Percentiles rank a stretch among this genome's conserved stretches.
These are phyloP conservation scores for Sisyra terminalis DNA, from an alignment of 2,888 invertebrate genomes.

Conservation along the genomic window DNA sequence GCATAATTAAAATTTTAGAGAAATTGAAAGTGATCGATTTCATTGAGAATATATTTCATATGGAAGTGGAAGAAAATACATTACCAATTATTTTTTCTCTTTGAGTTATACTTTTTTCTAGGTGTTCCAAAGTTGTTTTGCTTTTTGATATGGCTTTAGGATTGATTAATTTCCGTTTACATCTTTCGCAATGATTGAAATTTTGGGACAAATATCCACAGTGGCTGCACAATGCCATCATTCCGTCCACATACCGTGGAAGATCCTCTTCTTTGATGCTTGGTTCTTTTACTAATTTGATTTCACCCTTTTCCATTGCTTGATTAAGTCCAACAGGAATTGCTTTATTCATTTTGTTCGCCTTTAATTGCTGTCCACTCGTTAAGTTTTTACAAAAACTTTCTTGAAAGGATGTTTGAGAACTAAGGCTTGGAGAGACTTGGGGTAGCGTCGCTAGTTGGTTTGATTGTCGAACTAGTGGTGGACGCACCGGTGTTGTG, in stretches of 20 bases:
- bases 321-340: conserved; percentile 17
- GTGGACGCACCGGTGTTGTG: not conserved
- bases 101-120: conserved; percentile 25
- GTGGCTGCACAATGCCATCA: conserved; percentile 58
- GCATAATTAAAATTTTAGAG: too few species aligned
- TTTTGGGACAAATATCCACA: conserved; percentile 69
- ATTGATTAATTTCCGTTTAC: conserved; percentile 54
- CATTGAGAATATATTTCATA: not conserved
- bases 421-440: not conserved
- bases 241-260: conserved; percentile 50
- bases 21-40: too few species aligned
- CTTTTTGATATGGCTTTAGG: conserved; percentile 32
- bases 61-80: too few species aligned
- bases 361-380: not conserved
- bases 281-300: not conserved
- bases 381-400: conserved; percentile 5
- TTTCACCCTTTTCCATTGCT: conserved; percentile 7
- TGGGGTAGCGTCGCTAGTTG: not conserved
- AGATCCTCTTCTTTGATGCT: conserved; percentile 26
- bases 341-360: conserved; percentile 12
- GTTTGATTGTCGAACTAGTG: not conserved
- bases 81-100: not conserved
- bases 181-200: conserved; percentile 61
- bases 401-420: conserved; percentile 6
- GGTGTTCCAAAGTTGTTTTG: not conserved